phyloP scores from a whole-genome alignment of 2,797 vertebrate genomes.

The Platalea minor region DNA sequence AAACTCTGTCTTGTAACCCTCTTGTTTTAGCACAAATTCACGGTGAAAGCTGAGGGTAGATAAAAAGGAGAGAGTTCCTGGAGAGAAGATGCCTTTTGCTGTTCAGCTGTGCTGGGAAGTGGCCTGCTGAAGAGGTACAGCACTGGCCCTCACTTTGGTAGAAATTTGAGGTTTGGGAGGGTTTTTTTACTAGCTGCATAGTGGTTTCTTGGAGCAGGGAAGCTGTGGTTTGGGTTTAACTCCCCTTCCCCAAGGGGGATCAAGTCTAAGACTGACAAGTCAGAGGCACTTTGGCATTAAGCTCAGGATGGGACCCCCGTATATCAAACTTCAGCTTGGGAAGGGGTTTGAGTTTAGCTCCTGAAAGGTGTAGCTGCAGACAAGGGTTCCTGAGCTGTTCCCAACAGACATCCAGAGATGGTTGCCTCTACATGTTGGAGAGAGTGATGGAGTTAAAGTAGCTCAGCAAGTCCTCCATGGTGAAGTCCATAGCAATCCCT shows the following conservation, averaged over 20 bases:
- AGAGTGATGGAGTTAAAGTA: conserved; percentile 53
- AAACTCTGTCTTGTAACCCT: background rate
- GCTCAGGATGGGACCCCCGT: background rate
- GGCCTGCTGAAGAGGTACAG: rapidly evolving
- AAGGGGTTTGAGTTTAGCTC: background rate
- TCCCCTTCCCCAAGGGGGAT: background rate
- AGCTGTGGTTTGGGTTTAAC: background rate
- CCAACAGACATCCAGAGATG: rapidly evolving
- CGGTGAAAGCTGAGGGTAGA: background rate
- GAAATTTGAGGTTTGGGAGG: background rate
- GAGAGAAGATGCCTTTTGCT: background rate
- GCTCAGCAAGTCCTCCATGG: conserved; percentile 36
- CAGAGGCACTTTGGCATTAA: background rate
- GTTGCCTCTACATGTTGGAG: background rate
- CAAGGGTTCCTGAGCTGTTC: background rate
- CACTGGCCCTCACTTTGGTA: rapidly evolving
- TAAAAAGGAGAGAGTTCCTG: background rate
- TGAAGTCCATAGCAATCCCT: conserved; percentile 61
- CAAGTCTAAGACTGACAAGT: rapidly evolving
- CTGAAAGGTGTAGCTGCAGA: background rate
- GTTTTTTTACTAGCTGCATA: background rate
- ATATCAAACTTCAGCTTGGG: background rate
- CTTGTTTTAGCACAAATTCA: background rate
- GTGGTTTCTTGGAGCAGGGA: background rate
- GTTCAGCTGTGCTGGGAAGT: background rate